Conservation (phyloP, 2,888 invertebrate genomes). For the Tiliacea aurago region DNA sequence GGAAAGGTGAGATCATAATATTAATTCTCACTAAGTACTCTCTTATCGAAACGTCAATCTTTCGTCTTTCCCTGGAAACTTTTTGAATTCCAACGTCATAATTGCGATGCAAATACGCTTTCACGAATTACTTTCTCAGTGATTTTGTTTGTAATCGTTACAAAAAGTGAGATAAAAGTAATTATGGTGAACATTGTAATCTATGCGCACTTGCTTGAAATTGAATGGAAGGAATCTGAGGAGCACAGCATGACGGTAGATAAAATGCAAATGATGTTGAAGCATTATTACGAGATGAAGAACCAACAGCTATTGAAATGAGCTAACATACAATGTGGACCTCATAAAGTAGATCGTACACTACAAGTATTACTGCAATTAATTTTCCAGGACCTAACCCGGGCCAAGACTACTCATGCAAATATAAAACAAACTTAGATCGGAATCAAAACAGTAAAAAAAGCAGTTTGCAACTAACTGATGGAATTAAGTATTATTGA, state of each 20-base stretch:
- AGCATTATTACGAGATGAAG: slow-evolving; percentile 5
- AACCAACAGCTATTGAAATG: slow-evolving; percentile 2
- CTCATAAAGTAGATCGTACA: slow-evolving; percentile 3
- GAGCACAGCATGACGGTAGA: slow-evolving; percentile 48
- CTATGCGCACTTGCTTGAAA: slow-evolving; percentile 20
- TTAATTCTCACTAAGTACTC: slow-evolving; percentile 69
- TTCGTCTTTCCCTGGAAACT: slow-evolving; percentile 47
- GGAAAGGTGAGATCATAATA: slow-evolving; percentile 82
- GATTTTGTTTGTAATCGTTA: slow-evolving; percentile 52
- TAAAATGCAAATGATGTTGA: slow-evolving; percentile 42
- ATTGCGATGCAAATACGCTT: slow-evolving; percentile 62
- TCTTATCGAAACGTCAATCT: slow-evolving; percentile 69
- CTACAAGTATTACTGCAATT: not conserved
- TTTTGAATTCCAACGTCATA: slow-evolving; percentile 57
- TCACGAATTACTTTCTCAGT: slow-evolving; percentile 60
- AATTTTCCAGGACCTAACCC: too few relatives aligned
- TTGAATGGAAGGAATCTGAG: slow-evolving; percentile 17
- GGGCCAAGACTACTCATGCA: not conserved
- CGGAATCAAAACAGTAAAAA: not conserved
- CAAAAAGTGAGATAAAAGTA: slow-evolving; percentile 44
- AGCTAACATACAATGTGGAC: not conserved
- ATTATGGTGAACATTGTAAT: slow-evolving; percentile 42
- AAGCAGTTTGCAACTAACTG: too few relatives aligned
- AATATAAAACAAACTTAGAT: not conserved
- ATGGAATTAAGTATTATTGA: not conserved